A percentile compares a stretch with the other conserved stretches of the same genome.
phyloP scores from a whole-genome alignment of 2,888 invertebrate genomes.

The Cetonia aurata region DNA sequence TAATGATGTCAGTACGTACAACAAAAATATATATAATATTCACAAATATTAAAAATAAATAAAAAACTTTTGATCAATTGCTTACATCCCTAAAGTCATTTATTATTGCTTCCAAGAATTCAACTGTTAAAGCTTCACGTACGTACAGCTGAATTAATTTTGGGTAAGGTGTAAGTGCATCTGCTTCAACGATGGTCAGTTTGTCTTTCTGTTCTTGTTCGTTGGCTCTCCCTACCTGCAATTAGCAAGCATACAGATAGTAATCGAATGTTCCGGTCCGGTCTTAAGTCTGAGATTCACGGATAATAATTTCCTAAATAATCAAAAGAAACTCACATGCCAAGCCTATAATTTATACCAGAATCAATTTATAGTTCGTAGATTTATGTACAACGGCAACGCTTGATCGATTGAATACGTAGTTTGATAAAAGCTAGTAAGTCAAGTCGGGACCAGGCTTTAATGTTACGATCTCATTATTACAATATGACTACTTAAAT shows the following conservation, averaged over 20 bases:
- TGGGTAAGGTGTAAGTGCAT: conserved; percentile 39
- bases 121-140: conserved; percentile 33
- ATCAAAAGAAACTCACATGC: too few species aligned
- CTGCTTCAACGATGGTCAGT: conserved; percentile 39
- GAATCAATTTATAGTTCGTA: too few species aligned
- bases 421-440: too few species aligned
- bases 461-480: too few species aligned
- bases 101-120: conserved; percentile 34
- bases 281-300: background rate
- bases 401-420: too few species aligned
- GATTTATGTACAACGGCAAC: too few species aligned
- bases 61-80: conserved; percentile 9
- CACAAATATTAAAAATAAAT: background rate
- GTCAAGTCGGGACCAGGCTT: too few species aligned
- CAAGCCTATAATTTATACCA: too few species aligned
- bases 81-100: conserved; percentile 14
- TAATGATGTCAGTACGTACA: too few species aligned
- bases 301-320: conserved; percentile 3
- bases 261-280: conserved; percentile 14
- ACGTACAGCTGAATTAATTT: conserved; percentile 36
- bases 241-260: conserved; percentile 33
- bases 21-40: too few species aligned
- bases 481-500: too few species aligned
- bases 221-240: conserved; percentile 17
- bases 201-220: conserved; percentile 29